phyloP scores from a whole-genome alignment of 1,140 invertebrate genomes.

The Hycleus phaleratus region DNA sequence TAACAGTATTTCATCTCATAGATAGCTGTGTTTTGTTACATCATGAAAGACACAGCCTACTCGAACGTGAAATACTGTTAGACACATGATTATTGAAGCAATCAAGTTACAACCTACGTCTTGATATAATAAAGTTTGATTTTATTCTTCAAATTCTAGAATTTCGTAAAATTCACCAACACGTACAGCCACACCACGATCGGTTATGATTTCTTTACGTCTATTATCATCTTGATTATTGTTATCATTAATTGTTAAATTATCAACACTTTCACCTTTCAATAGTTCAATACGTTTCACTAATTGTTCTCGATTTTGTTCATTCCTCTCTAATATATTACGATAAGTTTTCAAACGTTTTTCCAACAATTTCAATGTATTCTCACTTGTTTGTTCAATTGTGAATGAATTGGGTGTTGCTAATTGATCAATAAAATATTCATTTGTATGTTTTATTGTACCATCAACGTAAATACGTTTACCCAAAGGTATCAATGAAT shows the following conservation, averaged over 20 bases:
- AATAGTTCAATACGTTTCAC: conserved; percentile 24
- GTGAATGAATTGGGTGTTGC: conserved; percentile 23
- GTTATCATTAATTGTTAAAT: neutral
- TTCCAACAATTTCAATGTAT: conserved; percentile 22
- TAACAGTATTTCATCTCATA: too few relatives aligned
- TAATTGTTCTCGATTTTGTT: conserved; percentile 20
- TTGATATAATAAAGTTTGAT: neutral
- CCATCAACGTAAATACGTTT: conserved; percentile 28
- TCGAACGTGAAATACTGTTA: too few relatives aligned
- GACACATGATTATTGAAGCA: too few relatives aligned
- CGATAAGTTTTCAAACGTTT: conserved; percentile 15
- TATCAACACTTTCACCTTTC: conserved; percentile 6
- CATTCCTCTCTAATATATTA: conserved; percentile 16
- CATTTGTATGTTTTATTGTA: conserved; percentile 29
- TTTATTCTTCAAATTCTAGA: conserved; percentile 26
- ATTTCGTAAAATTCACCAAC: conserved; percentile 32
- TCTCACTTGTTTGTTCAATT: conserved; percentile 21
- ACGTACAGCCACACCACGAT: conserved; percentile 30
- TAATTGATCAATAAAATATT: conserved; percentile 23
- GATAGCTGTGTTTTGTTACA: too few relatives aligned
- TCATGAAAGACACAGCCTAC: too few relatives aligned
- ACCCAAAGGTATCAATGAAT: conserved; percentile 26
- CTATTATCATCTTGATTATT: neutral
- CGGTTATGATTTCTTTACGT: conserved; percentile 28
- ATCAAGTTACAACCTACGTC: neutral